Evolutionary conservation across 2,113 vertebrate species (phyloP), one percentile per base, ranked within the genome.

Genomic region (Rhea americana): DNA sequence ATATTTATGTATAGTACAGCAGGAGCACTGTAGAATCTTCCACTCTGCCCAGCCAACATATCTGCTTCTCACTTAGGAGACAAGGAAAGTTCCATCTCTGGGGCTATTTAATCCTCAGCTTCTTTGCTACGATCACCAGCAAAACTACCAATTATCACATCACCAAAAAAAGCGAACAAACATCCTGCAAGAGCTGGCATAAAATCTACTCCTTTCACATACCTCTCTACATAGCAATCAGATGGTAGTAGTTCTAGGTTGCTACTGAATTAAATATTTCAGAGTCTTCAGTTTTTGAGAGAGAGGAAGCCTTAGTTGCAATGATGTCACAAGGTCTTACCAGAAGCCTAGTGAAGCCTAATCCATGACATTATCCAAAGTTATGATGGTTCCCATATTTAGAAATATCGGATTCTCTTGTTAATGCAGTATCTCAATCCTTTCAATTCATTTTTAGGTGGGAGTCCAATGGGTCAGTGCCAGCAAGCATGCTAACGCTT

Each of bases 81-180:
- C n/a, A 62, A 89, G 65, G 85, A 93, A 95, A 94, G 91, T 93
- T 96, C 79, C 80, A 93, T 92, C 76, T 93, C 93, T 71, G 3
- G 3, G 91, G 80, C 88, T 94, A 90, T 92, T 94, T 94, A 93
- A 96, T 94, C 58, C 90, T 86, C 85, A 84, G 56, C 51, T n/a
- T 61, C 93, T 93, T 93, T 93, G 94, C 93, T 95, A 96, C 89
- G 85, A 96, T 91, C 66, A 3, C 93, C 91, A 84, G 91, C 85
- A 95, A 93, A 95, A 88, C 85, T 94, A 94, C 90, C 93, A 95
- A 94, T 94, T 95, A 95, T 95, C 95, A 94, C 95, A 96, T 93
- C 93, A 95, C 91, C 90, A 93, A 96, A 96, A 91, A 89, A 84
- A 93, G 85, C 15, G 87, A 96, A 55, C 90, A 93, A 91, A 87